Evolutionary conservation across 1,140 invertebrate genomes (phyloP), one percentile per base, ranked within the genome.

Genomic region (Aphelinus certus): DNA sequence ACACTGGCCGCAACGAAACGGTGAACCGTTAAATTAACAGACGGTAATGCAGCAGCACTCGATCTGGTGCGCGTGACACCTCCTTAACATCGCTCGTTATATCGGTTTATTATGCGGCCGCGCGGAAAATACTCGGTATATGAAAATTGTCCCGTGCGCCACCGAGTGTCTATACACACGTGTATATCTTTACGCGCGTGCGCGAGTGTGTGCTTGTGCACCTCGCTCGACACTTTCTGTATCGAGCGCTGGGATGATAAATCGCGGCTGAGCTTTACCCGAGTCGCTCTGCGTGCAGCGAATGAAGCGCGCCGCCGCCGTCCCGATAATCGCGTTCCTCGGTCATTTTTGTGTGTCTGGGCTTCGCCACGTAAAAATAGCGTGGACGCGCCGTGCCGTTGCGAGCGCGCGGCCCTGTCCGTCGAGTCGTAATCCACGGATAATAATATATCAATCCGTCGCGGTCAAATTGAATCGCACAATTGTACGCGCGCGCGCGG

Each of bases 81-180:
- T 70, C 68, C 47, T 70, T 68, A 68, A 68, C 49, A 48, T 53
- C 49, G 26, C 26, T 47, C 46, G 26, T 61, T 71, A 53, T 45
- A 71, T 71, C 49, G 61, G 58, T 71, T 62, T 71, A 71, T 71
- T 71, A 60, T 56, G 51, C 53, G 7, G 7, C 10, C 6, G 56
- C n/a, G 26, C 48, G 26, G 47, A 48, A 70, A 70, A 53, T 70
- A 7, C 68, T 45, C 46, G 7, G n/a, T 70, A 26, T 26, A 26
- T 26, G 26, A 26, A 26, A 61, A 60, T 61, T 61, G 68, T 63
- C 55, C 43, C 2, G 3, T 46, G 49, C 57, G 26, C 26, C 45
- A 58, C 53, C 7, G 58, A 60, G 58, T 43, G 26, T 26, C 10
- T 57, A n/a, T 3, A 3, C 10, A 4, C 3, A 58, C 57, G 56